Base-by-base conservation (phyloP, 1,140 invertebrate species). In the Drosophila lini region DNA sequence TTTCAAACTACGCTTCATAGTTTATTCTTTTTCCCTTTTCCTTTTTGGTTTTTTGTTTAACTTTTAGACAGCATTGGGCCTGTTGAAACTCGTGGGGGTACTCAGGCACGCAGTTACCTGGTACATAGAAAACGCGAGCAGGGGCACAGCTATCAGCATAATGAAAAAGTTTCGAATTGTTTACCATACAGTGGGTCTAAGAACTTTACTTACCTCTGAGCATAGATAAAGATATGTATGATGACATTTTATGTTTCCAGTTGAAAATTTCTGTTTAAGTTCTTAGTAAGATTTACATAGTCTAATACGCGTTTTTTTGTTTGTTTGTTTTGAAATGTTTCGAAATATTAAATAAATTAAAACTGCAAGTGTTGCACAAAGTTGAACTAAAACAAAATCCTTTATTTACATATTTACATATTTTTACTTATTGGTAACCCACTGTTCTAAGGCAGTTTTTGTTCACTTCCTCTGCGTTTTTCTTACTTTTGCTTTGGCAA, bases 81-180 rank as follows among this genome's bases (percentile, higher is more conserved):
- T 70, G 64, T 36, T 60, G 77, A 56, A 55, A 47, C 52, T 56
- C 48, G 52, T 55, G 68, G 69, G 48, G 48, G 71, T 47, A 50
- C 48, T 63, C 58, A 63, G 71, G 36, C 41, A 38, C 40, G 68
- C 31, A 64, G 41, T 31, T 74, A 71, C 68, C 68, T 71, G 68
- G 36, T 45, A 70, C 52, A 71, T 22, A 48, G 68, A 58, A 36
- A 45, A 28, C 22, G 45, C 16, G 53, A 48, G 34, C 34, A 31
- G 47, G 28, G 58, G 16, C 61, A 50, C 32, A 65, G 56, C 83
- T 80, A 86, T 86, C 82, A 86, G 80, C 82, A 88, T 88, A 86
- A 86, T 86, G 82, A 88, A 83, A 71, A 86, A 86, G 75, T 86
- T 88, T 82, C 74, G 65, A 82, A 82, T 80, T 85, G 70, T 81